A percentile compares a stretch with the other conserved stretches of the same genome.
Conservation (phyloP, 1,140 invertebrate genomes). For the Mycetomoellerius zeteki region DNA sequence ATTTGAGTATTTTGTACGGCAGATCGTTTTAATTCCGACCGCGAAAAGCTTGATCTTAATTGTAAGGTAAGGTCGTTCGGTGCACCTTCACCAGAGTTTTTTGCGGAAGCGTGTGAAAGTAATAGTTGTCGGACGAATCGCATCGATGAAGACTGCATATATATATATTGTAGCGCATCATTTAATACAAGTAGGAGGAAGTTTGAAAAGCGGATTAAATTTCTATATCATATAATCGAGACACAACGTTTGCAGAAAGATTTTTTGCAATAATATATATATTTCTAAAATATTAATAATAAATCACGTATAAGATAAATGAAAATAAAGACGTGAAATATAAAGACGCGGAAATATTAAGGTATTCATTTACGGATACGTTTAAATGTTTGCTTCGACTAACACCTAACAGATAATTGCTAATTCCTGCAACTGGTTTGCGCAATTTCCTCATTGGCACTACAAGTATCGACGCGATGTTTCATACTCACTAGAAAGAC, state of each 20-base stretch:
- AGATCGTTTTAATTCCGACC: conserved; percentile 26
- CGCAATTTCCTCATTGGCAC: background rate
- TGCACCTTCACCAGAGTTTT: conserved; percentile 48
- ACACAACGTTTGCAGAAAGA: background rate
- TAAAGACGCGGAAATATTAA: background rate
- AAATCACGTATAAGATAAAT: background rate
- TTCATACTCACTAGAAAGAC: no score
- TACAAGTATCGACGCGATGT: no score
- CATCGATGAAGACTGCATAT: background rate
- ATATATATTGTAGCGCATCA: background rate
- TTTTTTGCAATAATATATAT: background rate
- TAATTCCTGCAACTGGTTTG: background rate
- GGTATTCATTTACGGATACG: background rate
- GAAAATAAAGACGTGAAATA: no score
- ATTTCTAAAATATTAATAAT: background rate
- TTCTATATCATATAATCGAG: background rate
- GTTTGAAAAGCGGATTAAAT: background rate
- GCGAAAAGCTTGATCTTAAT: conserved; percentile 49
- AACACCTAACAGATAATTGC: background rate
- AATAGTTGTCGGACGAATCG: background rate
- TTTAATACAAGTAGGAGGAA: background rate
- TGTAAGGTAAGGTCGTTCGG: conserved; percentile 50
- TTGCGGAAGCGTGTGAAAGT: conserved; percentile 57
- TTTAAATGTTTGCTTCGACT: background rate
- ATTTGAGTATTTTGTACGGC: background rate